Evolutionary conservation across 2,113 vertebrate species (phyloP).

Genomic region (Cavia porcellus): DNA sequence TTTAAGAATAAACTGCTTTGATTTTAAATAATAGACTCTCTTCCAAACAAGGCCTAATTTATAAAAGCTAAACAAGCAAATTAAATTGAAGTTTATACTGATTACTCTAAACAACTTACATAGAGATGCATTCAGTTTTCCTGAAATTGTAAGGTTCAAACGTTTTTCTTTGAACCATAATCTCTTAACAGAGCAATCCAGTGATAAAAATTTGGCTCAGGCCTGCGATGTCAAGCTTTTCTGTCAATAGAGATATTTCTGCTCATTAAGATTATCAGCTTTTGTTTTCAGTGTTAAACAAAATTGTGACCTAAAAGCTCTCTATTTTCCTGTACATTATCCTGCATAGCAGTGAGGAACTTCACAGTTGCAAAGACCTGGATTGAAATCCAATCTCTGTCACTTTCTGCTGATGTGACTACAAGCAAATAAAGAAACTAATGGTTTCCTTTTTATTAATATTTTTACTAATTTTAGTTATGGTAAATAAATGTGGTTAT

Average conservation of each 20-base stretch:
- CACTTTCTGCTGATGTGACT: not conserved
- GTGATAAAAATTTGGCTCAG: not conserved
- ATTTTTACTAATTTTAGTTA: no score
- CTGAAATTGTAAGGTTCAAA: not conserved
- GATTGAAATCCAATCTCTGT: not conserved
- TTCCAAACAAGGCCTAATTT: not conserved
- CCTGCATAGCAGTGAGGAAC: not conserved
- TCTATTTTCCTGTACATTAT: not conserved
- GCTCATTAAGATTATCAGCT: not conserved
- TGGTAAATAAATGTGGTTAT: no score
- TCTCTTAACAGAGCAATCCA: not conserved
- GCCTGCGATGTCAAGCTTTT: not conserved
- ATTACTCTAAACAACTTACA: not conserved
- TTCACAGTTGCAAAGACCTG: not conserved
- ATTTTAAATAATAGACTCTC: not conserved
- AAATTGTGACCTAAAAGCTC: not conserved
- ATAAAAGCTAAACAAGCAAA: not conserved
- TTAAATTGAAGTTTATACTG: conserved; percentile 2
- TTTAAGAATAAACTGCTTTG: not conserved
- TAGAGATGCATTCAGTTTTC: not conserved
- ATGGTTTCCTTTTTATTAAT: not conserved
- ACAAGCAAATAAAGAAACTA: not conserved
- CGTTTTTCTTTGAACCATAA: not conserved
- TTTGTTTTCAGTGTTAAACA: not conserved
- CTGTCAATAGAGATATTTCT: not conserved